Conservation (phyloP, 92 coral and sea anemone genomes). For the Zoanthus sociatus region DNA sequence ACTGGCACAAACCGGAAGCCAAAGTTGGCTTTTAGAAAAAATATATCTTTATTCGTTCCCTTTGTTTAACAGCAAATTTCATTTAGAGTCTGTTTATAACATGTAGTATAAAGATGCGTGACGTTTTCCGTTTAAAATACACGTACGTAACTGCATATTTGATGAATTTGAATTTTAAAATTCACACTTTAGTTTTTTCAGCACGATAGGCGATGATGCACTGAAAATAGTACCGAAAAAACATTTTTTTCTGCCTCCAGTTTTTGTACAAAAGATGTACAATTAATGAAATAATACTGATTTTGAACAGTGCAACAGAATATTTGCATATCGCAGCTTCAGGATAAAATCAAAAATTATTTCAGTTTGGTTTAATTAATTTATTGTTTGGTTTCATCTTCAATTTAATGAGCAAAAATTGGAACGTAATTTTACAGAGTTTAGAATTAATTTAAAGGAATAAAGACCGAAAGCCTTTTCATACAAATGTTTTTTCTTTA, state of each 20-base stretch:
- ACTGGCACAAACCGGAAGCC: too few relatives aligned
- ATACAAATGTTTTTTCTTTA: background rate
- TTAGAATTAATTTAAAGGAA: background rate
- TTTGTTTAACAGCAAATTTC: too few relatives aligned
- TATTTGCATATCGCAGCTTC: background rate
- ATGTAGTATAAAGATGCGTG: too few relatives aligned
- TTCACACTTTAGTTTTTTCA: too few relatives aligned
- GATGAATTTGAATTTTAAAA: too few relatives aligned
- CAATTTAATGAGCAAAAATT: constrained; percentile 17
- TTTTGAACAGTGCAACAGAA: background rate
- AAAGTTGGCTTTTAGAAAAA: too few relatives aligned
- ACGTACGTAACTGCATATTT: too few relatives aligned
- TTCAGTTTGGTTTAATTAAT: background rate
- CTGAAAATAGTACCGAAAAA: too few relatives aligned
- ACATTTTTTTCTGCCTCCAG: background rate
- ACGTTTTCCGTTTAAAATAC: too few relatives aligned
- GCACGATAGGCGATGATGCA: too few relatives aligned
- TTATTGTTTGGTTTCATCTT: background rate
- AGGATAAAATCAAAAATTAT: background rate
- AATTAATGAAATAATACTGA: background rate
- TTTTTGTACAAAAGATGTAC: background rate
- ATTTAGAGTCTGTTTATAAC: too few relatives aligned
- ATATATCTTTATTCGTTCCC: too few relatives aligned
- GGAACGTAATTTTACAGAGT: background rate
- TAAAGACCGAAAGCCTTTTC: background rate